Conservation (phyloP, 2,888 invertebrate species). For the Taphrorychus bicolor region DNA sequence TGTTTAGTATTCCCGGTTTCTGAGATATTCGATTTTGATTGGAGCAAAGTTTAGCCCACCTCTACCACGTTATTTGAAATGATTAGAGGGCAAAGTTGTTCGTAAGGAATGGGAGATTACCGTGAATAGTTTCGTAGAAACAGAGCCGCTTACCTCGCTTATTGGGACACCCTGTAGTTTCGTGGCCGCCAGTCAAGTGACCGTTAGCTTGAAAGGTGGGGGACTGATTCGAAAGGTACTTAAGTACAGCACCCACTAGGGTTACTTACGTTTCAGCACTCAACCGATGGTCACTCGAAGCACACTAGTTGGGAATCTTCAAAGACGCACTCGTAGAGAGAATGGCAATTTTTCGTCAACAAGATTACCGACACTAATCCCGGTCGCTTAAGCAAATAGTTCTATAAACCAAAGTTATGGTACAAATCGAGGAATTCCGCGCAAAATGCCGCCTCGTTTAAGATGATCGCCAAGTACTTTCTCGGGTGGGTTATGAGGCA, state of each 20-base stretch:
- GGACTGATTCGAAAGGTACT: not conserved
- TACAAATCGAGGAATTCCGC: constrained; percentile 1
- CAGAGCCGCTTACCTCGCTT: too few relatives aligned
- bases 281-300: not conserved
- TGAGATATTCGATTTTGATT: too few relatives aligned
- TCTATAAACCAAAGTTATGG: constrained; percentile 7
- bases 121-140: too few relatives aligned
- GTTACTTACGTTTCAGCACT: not conserved
- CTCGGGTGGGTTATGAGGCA: not conserved
- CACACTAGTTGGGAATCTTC: not conserved
- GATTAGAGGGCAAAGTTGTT: too few relatives aligned
- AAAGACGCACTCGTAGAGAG: too few relatives aligned
- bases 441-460: constrained; percentile 3
- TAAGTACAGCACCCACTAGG: not conserved
- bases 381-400: not conserved
- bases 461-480: constrained; percentile 2
- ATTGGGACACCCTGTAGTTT: too few relatives aligned
- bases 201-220: not conserved
- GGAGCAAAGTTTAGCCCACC: too few relatives aligned
- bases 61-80: too few relatives aligned
- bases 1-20: too few relatives aligned
- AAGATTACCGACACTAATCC: not conserved
- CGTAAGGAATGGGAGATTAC: too few relatives aligned
- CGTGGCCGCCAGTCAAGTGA: not conserved
- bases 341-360: not conserved